phyloP scores from a whole-genome alignment of 2,113 vertebrate species.

The Calidris pygmaea region DNA sequence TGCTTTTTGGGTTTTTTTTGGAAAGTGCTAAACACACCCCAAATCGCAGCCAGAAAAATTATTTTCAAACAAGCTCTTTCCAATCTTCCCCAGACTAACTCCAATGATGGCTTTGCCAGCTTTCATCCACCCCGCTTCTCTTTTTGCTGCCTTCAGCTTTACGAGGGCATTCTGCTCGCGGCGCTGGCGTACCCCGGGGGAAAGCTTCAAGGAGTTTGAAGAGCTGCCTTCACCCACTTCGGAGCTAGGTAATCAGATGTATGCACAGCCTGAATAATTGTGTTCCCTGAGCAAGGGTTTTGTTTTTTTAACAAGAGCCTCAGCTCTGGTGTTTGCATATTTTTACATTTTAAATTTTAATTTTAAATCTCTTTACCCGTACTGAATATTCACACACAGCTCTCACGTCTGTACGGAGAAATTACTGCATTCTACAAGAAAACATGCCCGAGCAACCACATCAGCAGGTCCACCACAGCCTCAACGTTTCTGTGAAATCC shows the following conservation, averaged over 20 bases:
- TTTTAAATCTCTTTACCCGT: not conserved
- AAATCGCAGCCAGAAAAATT: not conserved
- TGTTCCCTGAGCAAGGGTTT: not conserved
- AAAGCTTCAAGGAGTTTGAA: not conserved
- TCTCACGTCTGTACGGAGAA: not conserved
- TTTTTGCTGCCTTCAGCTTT: not conserved
- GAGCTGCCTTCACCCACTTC: not conserved
- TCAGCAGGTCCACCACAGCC: not conserved
- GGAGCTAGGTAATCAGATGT: not conserved
- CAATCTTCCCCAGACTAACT: not conserved
- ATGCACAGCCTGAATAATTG: not conserved
- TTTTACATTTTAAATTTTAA: constrained; percentile 21
- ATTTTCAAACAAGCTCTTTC: not conserved
- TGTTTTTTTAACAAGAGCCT: not conserved
- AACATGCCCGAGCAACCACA: not conserved
- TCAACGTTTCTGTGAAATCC: not conserved
- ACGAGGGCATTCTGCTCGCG: not conserved
- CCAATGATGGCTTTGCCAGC: not conserved
- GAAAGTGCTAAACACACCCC: not conserved
- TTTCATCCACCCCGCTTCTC: not conserved
- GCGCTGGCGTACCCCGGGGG: fast-evolving
- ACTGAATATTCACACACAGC: not conserved
- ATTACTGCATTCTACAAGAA: not conserved
- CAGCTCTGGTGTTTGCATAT: constrained; percentile 1
- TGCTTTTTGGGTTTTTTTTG: too few relatives aligned